Evolutionary conservation across 1,140 invertebrate species (phyloP), one percentile per base, ranked within the genome.

Genomic region (Sycophaga agraensis): DNA sequence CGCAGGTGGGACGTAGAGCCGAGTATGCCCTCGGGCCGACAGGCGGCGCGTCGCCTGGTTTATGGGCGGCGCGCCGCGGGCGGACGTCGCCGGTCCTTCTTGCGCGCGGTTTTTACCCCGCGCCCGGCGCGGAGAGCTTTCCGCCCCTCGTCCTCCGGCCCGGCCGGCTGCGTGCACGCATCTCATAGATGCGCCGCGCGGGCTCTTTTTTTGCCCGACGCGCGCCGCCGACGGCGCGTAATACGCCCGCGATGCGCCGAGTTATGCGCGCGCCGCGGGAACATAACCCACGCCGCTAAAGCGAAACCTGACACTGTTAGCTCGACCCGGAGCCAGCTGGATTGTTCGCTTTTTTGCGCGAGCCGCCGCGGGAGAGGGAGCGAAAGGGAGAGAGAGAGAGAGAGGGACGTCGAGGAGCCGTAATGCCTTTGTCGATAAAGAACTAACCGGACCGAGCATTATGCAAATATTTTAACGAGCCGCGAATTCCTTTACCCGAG

Each of bases 401-500:
- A n/a, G n/a, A n/a, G n/a, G n/a, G n/a, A n/a, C n/a, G n/a, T n/a
- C n/a, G n/a, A n/a, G n/a, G n/a, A n/a, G n/a, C n/a, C 35, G 4
- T 11, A 4, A 39, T 14, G n/a, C 11, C 39, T 40, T 54, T 54
- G 40, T 42, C 12, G 8, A 37, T 16, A 28, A 34, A 31, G 24
- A 31, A 16, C 6, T 12, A 22, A 12, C 31, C 1, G 49, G 19
- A 17, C 28, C 9, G 7, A 11, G 45, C 28, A 4, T 26, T 19
- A n/a, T 60, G 37, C 37, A 61, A 61, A 61, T 54, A 48, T 31
- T 53, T 61, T 54, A 61, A 61, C 50, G 50, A 61, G 42, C 49
- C 16, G 19, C 39, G n/a, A 21, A 53, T 61, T 45, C 59, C 50
- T 16, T 49, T 49, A 21, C 35, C 12, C 17, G 12, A 2, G 9